These are phyloP conservation scores for Agrochola lychnidis DNA, from an alignment of 2,888 invertebrate species.

Conservation along the genomic window DNA sequence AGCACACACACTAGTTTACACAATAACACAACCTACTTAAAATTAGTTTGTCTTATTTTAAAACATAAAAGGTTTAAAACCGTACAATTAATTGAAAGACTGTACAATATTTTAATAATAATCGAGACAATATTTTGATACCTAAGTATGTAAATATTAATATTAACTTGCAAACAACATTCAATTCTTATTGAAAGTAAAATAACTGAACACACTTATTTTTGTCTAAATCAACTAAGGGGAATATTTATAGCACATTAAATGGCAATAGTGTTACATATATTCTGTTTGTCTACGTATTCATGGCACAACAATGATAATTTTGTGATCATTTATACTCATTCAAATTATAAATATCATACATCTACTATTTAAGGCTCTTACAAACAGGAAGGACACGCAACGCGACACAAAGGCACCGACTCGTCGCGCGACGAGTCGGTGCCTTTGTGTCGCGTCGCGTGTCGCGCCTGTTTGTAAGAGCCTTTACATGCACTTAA, in stretches of 20 bases:
- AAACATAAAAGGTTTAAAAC: background rate
- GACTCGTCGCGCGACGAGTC: too few relatives aligned
- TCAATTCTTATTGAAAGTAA: background rate
- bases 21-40: background rate
- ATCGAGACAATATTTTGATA: background rate
- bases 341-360: conserved; percentile 1
- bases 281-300: background rate
- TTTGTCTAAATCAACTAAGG: background rate
- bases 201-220: background rate
- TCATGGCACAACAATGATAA: background rate
- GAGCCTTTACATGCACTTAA: background rate
- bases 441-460: too few relatives aligned
- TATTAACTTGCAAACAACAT: background rate
- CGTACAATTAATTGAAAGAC: background rate
- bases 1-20: background rate
- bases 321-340: background rate
- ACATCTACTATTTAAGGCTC: conserved; percentile 2
- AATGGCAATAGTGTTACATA: background rate
- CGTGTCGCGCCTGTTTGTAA: too few relatives aligned
- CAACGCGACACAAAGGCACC: too few relatives aligned
- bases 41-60: background rate
- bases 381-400: too few relatives aligned
- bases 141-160: background rate
- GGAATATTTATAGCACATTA: background rate
- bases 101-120: conserved; percentile 9